Conservation (phyloP, 2,113 vertebrate genomes). For the Ahaetulla prasina region DNA sequence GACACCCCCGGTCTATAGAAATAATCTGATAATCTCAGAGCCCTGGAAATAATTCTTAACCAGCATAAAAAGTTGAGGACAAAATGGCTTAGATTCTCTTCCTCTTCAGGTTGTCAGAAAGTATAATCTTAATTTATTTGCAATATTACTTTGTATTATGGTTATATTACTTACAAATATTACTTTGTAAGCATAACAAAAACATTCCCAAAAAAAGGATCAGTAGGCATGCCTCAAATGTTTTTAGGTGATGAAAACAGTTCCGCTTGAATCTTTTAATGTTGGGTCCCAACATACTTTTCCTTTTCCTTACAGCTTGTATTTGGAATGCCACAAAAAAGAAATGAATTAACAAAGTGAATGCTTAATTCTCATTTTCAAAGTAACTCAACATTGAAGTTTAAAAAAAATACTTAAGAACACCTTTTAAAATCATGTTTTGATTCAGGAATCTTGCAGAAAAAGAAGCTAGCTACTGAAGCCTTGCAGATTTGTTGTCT, state of each 20-base stretch:
- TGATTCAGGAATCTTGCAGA: conserved; percentile 70
- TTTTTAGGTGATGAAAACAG: not conserved
- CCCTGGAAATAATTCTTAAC: not conserved
- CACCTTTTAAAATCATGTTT: not conserved
- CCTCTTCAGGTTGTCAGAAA: not conserved
- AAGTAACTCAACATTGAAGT: not conserved
- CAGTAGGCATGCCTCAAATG: not conserved
- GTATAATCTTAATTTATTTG: not conserved
- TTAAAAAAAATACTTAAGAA: not conserved
- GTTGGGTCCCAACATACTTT: not conserved
- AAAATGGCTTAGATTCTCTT: not conserved
- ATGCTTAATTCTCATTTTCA: not conserved
- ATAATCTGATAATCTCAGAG: not conserved
- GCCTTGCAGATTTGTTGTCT: conserved; percentile 82
- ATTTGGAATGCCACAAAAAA: not conserved
- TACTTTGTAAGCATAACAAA: not conserved
- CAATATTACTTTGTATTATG: not conserved
- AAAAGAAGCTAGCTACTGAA: conserved; percentile 70
- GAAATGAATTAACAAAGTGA: not conserved
- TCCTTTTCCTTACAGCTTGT: not conserved
- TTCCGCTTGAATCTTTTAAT: not conserved
- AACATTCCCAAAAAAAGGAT: not conserved
- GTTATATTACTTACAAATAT: not conserved
- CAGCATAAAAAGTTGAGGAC: not conserved
- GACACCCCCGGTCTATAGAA: too few relatives aligned